Percentiles rank a stretch among this genome's conserved stretches.
These are phyloP conservation scores for Cabera pusaria DNA, from an alignment of 2,888 invertebrate genomes.

Conservation along the genomic window DNA sequence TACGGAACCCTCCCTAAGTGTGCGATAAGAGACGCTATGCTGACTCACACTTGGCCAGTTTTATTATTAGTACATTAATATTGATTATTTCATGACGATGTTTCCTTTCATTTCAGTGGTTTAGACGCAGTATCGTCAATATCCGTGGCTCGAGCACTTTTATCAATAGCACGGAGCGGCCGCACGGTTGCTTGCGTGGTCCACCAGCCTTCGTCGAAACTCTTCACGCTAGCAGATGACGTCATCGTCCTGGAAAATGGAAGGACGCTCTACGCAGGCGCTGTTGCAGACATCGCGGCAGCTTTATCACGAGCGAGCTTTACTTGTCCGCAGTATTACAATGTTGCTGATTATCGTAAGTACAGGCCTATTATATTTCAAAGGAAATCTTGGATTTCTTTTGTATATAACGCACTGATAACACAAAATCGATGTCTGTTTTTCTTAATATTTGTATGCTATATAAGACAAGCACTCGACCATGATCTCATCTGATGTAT, in stretches of 20 bases:
- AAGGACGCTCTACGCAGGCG: slow-evolving; percentile 87
- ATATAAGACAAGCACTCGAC: too few species aligned
- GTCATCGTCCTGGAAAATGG: slow-evolving; percentile 87
- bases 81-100: too few species aligned
- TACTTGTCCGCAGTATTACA: slow-evolving; percentile 89
- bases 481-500: too few species aligned
- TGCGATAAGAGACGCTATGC: too few species aligned
- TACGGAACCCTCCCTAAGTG: too few species aligned
- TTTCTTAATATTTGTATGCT: too few species aligned
- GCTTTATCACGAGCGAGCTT: slow-evolving; percentile 84
- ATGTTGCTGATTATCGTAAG: slow-evolving; percentile 90
- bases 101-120: slow-evolving; percentile 83
- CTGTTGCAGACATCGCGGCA: slow-evolving; percentile 82
- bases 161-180: slow-evolving; percentile 84
- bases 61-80: too few species aligned
- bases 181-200: slow-evolving; percentile 90
- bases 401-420: too few species aligned
- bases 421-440: too few species aligned
- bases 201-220: slow-evolving; percentile 90
- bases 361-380: too few species aligned
- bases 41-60: too few species aligned
- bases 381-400: too few species aligned
- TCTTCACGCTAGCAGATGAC: slow-evolving; percentile 89
- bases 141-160: slow-evolving; percentile 85
- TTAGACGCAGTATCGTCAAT: slow-evolving; percentile 87